phyloP scores from a whole-genome alignment of 2,888 invertebrate species.

The Dolichopus griseipennis region DNA sequence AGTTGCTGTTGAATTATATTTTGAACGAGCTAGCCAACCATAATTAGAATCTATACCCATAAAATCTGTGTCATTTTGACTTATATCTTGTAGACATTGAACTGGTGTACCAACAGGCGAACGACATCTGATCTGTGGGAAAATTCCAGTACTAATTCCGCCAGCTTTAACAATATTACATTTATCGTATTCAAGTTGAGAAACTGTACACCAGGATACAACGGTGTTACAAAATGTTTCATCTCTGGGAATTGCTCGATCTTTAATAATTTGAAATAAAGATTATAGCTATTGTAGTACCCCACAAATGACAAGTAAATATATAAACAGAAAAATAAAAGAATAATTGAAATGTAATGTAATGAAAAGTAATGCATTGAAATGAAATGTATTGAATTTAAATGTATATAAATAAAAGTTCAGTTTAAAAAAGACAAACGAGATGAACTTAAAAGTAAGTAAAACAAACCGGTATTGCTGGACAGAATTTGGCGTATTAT shows the following conservation, averaged over 20 bases:
- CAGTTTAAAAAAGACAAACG: too few relatives aligned
- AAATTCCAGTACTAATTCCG: conserved; percentile 50
- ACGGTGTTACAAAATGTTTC: conserved; percentile 20
- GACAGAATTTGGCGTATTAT: too few relatives aligned
- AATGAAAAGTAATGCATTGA: neutral
- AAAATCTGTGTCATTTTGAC: conserved; percentile 48
- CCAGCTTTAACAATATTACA: conserved; percentile 53
- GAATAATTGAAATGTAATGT: too few relatives aligned
- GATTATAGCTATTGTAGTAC: too few relatives aligned
- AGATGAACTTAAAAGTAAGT: too few relatives aligned
- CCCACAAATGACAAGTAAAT: too few relatives aligned
- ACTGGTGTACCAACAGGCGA: conserved; percentile 43
- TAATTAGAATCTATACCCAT: conserved; percentile 54
- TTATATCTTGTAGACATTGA: conserved; percentile 50
- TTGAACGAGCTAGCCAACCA: conserved; percentile 51
- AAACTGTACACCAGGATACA: conserved; percentile 55
- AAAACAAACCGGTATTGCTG: too few relatives aligned
- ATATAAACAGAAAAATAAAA: too few relatives aligned
- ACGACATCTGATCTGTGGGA: conserved; percentile 49
- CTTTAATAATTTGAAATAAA: conserved; percentile 15
- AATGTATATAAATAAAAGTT: too few relatives aligned
- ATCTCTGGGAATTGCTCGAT: conserved; percentile 24
- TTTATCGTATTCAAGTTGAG: conserved; percentile 48
- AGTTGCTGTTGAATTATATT: conserved; percentile 48
- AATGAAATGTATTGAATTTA: too few relatives aligned